Percentiles rank a stretch among this genome's conserved stretches.
These are phyloP conservation scores for Drosophila mayri DNA, from an alignment of 1,140 invertebrate species.

Conservation along the genomic window DNA sequence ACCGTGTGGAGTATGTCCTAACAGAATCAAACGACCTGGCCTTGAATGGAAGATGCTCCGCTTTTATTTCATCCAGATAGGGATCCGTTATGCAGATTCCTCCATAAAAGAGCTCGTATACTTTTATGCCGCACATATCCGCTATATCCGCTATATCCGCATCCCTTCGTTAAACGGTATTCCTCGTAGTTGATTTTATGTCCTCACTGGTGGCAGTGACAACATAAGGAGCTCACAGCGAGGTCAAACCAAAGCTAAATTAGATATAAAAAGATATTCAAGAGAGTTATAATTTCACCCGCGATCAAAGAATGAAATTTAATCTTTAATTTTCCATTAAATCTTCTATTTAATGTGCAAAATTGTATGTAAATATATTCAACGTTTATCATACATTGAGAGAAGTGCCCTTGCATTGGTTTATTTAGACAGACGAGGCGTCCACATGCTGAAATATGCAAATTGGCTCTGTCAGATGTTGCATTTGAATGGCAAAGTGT, in stretches of 20 bases:
- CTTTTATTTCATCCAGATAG: constrained; percentile 42
- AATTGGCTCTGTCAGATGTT: constrained; percentile 41
- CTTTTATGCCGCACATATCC: constrained; percentile 43
- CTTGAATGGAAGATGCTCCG: constrained; percentile 29
- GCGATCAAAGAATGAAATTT: not conserved
- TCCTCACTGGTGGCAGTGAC: not conserved
- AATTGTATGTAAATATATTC: constrained; percentile 12
- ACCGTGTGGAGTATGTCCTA: constrained; percentile 3
- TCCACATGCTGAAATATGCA: constrained; percentile 35
- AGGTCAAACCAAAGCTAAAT: constrained; percentile 23
- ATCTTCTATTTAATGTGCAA: not conserved
- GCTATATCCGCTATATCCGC: constrained; percentile 42
- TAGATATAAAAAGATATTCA: constrained; percentile 3
- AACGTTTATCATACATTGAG: constrained; percentile 13
- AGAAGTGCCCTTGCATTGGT: constrained; percentile 20
- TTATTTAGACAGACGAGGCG: constrained; percentile 13
- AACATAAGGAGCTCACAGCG: not conserved
- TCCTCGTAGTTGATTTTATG: constrained; percentile 33
- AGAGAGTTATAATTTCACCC: not conserved
- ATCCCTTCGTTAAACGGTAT: constrained; percentile 38
- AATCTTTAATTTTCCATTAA: not conserved
- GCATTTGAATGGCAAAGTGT: constrained; percentile 29
- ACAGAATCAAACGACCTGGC: constrained; percentile 40
- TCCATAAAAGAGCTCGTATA: constrained; percentile 40
- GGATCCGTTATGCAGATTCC: constrained; percentile 41